phyloP scores from a whole-genome alignment of 2,888 invertebrate genomes.

The Molorchus minor region DNA sequence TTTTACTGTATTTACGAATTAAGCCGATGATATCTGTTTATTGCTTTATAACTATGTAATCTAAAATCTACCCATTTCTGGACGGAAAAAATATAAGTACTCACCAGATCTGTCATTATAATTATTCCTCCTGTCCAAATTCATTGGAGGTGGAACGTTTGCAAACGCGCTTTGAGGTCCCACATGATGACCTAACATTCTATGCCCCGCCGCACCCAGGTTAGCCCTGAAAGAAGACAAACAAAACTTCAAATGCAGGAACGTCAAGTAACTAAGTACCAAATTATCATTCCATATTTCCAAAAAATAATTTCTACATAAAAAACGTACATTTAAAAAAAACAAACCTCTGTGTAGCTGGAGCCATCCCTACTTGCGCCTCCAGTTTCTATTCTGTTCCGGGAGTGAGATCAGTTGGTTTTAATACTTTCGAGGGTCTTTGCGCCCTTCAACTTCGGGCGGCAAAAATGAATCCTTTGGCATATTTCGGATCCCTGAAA shows the following conservation, averaged over 20 bases:
- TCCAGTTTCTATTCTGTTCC: constrained; percentile 76
- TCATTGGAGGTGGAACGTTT: constrained; percentile 50
- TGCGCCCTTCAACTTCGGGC: constrained; percentile 74
- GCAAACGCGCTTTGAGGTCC: constrained; percentile 44
- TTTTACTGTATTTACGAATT: too few species aligned
- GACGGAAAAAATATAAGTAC: background rate
- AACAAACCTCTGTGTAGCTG: constrained; percentile 54
- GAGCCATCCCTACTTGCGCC: constrained; percentile 77
- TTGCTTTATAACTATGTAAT: background rate
- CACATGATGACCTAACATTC: constrained; percentile 74
- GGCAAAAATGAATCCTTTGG: constrained; percentile 79
- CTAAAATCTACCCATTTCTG: background rate
- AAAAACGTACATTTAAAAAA: background rate
- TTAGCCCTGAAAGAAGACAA: constrained; percentile 65
- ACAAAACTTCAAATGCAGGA: too few species aligned
- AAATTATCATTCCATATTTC: too few species aligned
- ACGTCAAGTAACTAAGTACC: too few species aligned
- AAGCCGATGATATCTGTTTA: too few species aligned
- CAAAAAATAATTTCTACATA: too few species aligned
- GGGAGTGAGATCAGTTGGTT: constrained; percentile 76
- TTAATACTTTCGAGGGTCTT: constrained; percentile 78
- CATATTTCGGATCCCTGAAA: constrained; percentile 83
- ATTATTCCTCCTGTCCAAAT: constrained; percentile 23
- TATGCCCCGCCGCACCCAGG: constrained; percentile 76
- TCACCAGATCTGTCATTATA: constrained; percentile 10